Percentiles rank a stretch among this genome's conserved stretches.
Conservation (phyloP, 2,113 vertebrate genomes). For the Gorsachius goisagi region DNA sequence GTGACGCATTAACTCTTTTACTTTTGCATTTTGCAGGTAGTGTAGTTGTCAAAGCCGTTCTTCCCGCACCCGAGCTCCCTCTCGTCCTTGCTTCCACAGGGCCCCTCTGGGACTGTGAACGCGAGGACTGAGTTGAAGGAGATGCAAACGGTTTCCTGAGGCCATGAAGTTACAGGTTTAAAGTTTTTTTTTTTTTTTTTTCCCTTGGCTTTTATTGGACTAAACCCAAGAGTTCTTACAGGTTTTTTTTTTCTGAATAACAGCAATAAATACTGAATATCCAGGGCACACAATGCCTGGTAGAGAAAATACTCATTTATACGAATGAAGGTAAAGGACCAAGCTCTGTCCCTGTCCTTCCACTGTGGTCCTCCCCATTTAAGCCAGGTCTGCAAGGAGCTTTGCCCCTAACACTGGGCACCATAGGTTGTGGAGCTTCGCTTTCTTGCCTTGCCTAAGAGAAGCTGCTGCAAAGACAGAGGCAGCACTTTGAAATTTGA, state of each 20-base stretch:
- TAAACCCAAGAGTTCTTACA: background rate
- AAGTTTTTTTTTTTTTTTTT: background rate
- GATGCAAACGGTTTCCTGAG: background rate
- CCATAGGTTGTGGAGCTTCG: background rate
- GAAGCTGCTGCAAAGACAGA: background rate
- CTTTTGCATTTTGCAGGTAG: background rate
- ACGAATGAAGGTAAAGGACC: background rate
- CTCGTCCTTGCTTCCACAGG: accelerated
- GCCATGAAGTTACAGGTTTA: background rate
- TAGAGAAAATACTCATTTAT: background rate
- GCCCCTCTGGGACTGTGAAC: background rate
- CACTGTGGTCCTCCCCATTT: background rate
- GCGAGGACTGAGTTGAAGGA: accelerated
- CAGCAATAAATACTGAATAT: background rate
- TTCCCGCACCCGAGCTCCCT: background rate
- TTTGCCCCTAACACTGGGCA: background rate
- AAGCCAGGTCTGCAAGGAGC: background rate
- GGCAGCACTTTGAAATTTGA: background rate
- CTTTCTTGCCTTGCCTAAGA: background rate
- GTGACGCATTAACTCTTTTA: background rate
- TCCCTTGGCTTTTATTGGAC: background rate
- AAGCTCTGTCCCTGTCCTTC: background rate
- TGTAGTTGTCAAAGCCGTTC: background rate
- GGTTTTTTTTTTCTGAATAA: background rate
- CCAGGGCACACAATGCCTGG: background rate